Base-by-base conservation (phyloP, 2,888 invertebrate genomes). In the Petrophora chlorosata region DNA sequence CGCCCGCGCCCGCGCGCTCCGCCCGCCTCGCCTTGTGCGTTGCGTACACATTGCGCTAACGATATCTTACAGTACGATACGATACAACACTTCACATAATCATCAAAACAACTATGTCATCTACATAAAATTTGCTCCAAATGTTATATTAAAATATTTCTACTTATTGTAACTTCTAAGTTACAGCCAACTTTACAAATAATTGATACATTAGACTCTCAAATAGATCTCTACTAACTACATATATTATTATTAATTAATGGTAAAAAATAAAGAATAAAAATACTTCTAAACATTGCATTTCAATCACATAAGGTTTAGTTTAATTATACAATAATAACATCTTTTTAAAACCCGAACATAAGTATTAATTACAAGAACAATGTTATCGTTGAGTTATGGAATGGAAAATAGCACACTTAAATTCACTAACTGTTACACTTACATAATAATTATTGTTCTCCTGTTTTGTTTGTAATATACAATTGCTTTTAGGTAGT, bases 121-220 rank as follows among this genome's bases (percentile, higher is more conserved):
- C 87, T 88, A 88, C 88, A 87, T 90, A 90, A 90, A 88, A 87
- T 87, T 85, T 90, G 80, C 85, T 88, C 89, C 85, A 89, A 90
- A 90, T 88, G 86, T 87, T 89, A 88, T 89, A 89, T 88, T 88
- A 89, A 89, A 89, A 90, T 89, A 90, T 86, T 76, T 89, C 87
- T 88, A 89, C 87, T 87, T 88, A 88, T 85, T 83, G 88, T 89
- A 89, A 90, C 88, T 82, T 86, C 87, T 89, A 89, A 88, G 89
- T 89, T 89, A 90, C 90, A 90, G 90, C 89, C 89, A 86, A 89
- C 88, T 89, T 90, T 89, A 90, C 90, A 89, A 90, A 90, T 90
- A 89, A 90, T 90, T 89, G 89, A 90, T 90, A 90, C 89, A 89
- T 90, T 90, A 90, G 86, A 89, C 90, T 90, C 89, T 89, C 90